Evolutionary conservation across 2,113 vertebrate genomes (phyloP).

Genomic region (Otis tarda): DNA sequence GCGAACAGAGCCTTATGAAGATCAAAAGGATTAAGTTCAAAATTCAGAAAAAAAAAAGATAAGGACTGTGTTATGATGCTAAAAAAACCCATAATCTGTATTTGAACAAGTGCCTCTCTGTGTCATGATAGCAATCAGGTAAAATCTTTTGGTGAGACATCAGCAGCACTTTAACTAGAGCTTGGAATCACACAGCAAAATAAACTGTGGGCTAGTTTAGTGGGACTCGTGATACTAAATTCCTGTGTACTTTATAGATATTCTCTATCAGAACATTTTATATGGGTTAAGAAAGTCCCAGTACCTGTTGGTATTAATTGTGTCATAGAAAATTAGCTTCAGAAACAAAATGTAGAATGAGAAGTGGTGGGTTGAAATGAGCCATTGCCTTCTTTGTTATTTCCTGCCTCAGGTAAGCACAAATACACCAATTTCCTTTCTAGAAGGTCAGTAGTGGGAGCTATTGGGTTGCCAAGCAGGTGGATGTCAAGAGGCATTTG

Average conservation of each 20-base stretch:
- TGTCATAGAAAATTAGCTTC: neutral
- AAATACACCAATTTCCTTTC: neutral
- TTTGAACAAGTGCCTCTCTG: neutral
- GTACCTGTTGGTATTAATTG: neutral
- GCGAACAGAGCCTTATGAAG: neutral
- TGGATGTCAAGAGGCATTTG: slow-evolving; percentile 14
- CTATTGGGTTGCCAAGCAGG: slow-evolving; percentile 33
- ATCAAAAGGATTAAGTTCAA: neutral
- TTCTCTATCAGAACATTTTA: neutral
- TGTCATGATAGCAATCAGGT: neutral
- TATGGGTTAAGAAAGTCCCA: neutral
- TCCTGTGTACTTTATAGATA: neutral
- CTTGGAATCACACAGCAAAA: neutral
- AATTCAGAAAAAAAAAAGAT: neutral
- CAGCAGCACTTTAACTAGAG: neutral
- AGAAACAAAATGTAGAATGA: neutral
- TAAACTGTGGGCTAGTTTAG: neutral
- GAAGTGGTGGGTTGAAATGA: neutral
- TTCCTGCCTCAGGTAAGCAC: neutral
- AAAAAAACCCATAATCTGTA: neutral
- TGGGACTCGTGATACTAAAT: neutral
- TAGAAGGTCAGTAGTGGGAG: slow-evolving; percentile 43
- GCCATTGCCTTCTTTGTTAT: neutral
- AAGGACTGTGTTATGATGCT: neutral
- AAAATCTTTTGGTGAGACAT: neutral